Evolutionary conservation across 1,140 invertebrate genomes (phyloP).

Genomic region (Drosophila jambulina): DNA sequence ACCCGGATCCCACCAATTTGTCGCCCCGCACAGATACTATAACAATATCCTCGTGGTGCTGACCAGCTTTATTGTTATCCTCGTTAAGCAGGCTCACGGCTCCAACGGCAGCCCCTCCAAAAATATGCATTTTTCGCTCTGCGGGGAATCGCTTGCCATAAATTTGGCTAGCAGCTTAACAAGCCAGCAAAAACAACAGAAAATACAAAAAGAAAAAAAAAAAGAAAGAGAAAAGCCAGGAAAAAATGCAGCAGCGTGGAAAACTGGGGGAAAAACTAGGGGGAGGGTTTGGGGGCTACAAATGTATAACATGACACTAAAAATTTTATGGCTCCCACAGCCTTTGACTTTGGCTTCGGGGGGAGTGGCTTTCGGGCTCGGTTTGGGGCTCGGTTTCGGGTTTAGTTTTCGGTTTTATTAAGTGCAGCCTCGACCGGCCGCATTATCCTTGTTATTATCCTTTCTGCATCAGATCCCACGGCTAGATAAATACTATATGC

Average conservation of each 20-base stretch:
- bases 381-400: background rate
- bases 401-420: slow-evolving; percentile 21
- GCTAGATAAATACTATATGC: slow-evolving; percentile 9
- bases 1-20: slow-evolving; percentile 3
- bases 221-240: background rate
- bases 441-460: slow-evolving; percentile 21
- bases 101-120: slow-evolving; percentile 2
- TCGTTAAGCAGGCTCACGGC: slow-evolving; percentile 27
- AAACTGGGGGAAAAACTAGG: background rate
- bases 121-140: slow-evolving; percentile 28
- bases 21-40: slow-evolving; percentile 6
- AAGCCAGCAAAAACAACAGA: slow-evolving; percentile 19
- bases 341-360: slow-evolving; percentile 43
- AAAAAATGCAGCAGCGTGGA: slow-evolving; percentile 16
- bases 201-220: background rate
- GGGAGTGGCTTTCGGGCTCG: slow-evolving; percentile 13
- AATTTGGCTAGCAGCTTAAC: slow-evolving; percentile 60
- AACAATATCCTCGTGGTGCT: slow-evolving; percentile 6
- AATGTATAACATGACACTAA: slow-evolving; percentile 76
- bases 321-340: slow-evolving; percentile 55
- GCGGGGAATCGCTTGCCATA: slow-evolving; percentile 42
- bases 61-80: slow-evolving; percentile 46
- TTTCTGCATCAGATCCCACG: slow-evolving; percentile 12
- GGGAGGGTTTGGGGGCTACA: slow-evolving; percentile 23
- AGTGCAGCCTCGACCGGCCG: slow-evolving; percentile 27